Evolutionary conservation across 2,797 vertebrate species (phyloP), one percentile per base, ranked within the genome.

Genomic region (Galaxias olidus): DNA sequence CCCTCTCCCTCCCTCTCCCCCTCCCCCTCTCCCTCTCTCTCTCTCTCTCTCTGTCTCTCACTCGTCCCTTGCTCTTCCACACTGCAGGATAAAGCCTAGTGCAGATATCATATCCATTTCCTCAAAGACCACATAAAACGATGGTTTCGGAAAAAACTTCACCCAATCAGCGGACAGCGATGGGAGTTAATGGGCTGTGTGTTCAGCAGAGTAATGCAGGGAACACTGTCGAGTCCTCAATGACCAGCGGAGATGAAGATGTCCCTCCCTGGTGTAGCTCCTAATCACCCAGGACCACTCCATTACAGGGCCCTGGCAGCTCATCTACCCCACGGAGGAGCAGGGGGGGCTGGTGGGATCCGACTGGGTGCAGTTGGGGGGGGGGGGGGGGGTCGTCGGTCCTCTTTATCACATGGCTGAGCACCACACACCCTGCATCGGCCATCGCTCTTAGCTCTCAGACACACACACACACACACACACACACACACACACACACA

Each of bases 251-350:
- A 89, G 88, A 92, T 92, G 89, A 93, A 94, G 92, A 92, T 88
- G 90, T 92, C 92, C 92, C 78, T 86, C 90, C 90, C 91, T 93
- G 92, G 87, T 90, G 90, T 87, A 79, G 87, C 87, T 91, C 94
- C 93, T 97, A 95, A 97, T 97, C 91, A 92, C 93, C 96, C 95
- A 95, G 95, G 94, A 96, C 93, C 94, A 94, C 93, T 96, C 94
- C 94, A 96, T 97, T 97, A 97, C 93, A 91, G 89, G 84, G 88
- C 69, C 86, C 88, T 94, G 95, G 94, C 96, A 96, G 94, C 91
- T 96, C 93, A 93, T 91, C 93, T 94, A 94, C 93, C 90, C 89
- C 90, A 71, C 87, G 73, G 84, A 87, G 73, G 87, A 86, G 80
- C 69, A 89, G 64, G 88, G 91, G 90, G 88, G 86, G n/a, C n/a